Evolutionary conservation across 2,113 vertebrate species (phyloP).

Genomic region (Sapajus apella): DNA sequence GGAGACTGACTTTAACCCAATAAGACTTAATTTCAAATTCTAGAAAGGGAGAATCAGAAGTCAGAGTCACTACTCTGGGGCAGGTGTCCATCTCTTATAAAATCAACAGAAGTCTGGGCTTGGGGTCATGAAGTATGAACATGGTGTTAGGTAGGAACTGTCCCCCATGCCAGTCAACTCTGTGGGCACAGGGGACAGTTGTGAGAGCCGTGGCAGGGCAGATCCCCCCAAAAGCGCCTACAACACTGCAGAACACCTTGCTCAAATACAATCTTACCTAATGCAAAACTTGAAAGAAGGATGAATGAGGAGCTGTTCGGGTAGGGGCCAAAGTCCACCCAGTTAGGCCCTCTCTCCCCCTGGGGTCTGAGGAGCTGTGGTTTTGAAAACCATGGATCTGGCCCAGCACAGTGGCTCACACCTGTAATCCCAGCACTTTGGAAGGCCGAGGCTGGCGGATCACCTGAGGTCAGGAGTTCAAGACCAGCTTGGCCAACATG

Average conservation of each 20-base stretch:
- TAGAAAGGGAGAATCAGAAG: neutral
- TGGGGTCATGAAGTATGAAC: neutral
- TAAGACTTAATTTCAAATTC: neutral
- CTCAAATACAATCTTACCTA: neutral
- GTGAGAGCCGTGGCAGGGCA: neutral
- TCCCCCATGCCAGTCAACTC: no score
- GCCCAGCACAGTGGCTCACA: no score
- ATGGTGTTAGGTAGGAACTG: neutral
- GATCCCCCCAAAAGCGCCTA: neutral
- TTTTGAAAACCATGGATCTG: neutral
- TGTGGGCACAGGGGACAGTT: rapidly evolving
- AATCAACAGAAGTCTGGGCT: rapidly evolving
- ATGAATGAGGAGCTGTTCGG: neutral
- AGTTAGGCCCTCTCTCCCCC: rapidly evolving
- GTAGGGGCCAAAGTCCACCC: no score
- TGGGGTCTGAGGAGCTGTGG: no score
- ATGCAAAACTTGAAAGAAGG: neutral
- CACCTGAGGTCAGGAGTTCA: no score
- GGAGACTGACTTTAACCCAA: neutral
- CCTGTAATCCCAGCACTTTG: no score
- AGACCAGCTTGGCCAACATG: no score
- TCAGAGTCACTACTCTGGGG: neutral
- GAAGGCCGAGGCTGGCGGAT: no score
- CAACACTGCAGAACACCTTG: neutral
- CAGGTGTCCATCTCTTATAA: neutral